Evolutionary conservation across 2,113 vertebrate species (phyloP), one percentile per base, ranked within the genome.

Genomic region (Myiopsitta monachus): DNA sequence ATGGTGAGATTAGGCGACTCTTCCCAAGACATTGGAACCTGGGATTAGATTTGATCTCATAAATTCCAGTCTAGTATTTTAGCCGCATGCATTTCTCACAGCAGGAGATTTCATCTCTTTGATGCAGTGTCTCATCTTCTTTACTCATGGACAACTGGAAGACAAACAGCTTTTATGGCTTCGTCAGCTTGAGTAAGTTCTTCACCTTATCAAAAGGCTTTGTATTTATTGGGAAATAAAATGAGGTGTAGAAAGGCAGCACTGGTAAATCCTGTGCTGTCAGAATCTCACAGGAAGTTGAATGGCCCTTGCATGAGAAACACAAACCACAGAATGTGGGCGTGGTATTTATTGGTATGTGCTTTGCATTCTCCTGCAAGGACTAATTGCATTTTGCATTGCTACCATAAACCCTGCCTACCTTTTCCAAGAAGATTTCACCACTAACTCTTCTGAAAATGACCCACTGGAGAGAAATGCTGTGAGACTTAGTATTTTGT

Each of bases 201-300:
- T 78, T 80, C 92, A 47, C 47, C 57, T 74, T 84, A 88, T 92
- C 87, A 52, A 79, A 82, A 79, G 21, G 62, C 51, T 92, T 96
- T 92, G 68, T 88, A 63, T 95, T 95, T 95, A 61, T 22, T 95
- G 70, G 77, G 90, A 95, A 93, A 87, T 83, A 92, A 85, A 95
- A 93, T 55, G 67, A 87, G 43, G 49, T 47, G 52, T 76, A 75
- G 59, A 79, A 89, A 85, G 73, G 31, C 83, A 87, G 74, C 54
- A 24, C 39, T 83, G 77, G 64, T 90, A 95, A 83, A 82, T 88
- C 68, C 72, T 67, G 82, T 95, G 87, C 68, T 87, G 79, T 43
- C 28, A n/a, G 83, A 77, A 31, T 59, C 73, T 91, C 57, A 83
- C 46, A 90, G 94, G 90, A 96, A 95, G 85, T 64, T 7, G 31